A percentile compares a stretch with the other conserved stretches of the same genome.
phyloP scores from a whole-genome alignment of 2,888 invertebrate species.

The Crocallis elinguaria region DNA sequence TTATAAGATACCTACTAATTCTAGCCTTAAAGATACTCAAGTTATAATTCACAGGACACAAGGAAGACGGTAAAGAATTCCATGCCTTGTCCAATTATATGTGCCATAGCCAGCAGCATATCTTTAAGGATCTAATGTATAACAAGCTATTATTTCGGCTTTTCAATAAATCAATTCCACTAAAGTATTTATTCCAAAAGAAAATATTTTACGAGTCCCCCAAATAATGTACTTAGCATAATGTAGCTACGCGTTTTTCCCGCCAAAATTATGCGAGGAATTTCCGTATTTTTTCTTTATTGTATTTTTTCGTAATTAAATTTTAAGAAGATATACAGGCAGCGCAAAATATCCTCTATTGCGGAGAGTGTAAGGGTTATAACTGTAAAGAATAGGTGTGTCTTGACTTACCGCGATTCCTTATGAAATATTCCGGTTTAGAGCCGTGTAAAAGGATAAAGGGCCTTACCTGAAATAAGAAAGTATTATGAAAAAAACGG shows the following conservation, averaged over 20 bases:
- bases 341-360: slow-evolving; percentile 6
- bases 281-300: slow-evolving; percentile 30
- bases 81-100: no score
- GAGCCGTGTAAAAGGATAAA: slow-evolving; percentile 51
- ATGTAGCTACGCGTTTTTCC: slow-evolving; percentile 30
- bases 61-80: neutral
- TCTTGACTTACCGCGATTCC: slow-evolving; percentile 32
- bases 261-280: slow-evolving; percentile 33
- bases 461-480: slow-evolving; percentile 72
- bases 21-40: no score
- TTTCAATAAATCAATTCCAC: slow-evolving; percentile 10
- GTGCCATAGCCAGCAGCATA: no score
- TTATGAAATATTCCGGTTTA: slow-evolving; percentile 44
- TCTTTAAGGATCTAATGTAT: no score
- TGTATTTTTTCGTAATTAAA: slow-evolving; percentile 40
- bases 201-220: slow-evolving; percentile 32
- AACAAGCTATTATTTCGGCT: neutral
- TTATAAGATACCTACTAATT: no score
- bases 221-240: slow-evolving; percentile 38
- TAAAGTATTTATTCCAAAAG: slow-evolving; percentile 25
- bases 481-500: slow-evolving; percentile 52
- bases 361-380: slow-evolving; percentile 7
- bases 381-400: slow-evolving; percentile 1
- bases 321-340: slow-evolving; percentile 17
- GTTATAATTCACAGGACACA: no score